Evolutionary conservation across 2,888 invertebrate species (phyloP), one percentile per base, ranked within the genome.

Genomic region (Lathronympha strigana): DNA sequence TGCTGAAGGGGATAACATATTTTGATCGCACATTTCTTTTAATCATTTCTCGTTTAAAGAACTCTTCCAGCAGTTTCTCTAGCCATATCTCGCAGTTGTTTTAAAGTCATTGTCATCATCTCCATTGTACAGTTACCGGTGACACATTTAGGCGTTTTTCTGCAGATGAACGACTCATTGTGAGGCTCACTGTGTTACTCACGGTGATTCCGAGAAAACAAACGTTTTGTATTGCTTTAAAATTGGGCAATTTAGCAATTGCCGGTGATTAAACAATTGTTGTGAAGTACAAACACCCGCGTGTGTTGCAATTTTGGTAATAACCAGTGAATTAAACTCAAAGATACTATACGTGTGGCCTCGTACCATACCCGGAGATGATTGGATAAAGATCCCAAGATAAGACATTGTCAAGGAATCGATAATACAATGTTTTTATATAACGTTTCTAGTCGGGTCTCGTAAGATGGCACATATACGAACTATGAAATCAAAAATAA

Each of bases 261-360:
- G 77, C 53, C 60, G 64, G 58, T 81, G 78, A 86, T 90, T 87
- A 88, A 81, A 83, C 81, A 88, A 88, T 78, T 78, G 75, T 74
- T 74, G 76, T 75, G 71, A 70, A 55, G 67, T 69, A 72, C 71
- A 67, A 68, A 73, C 73, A 73, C 73, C 64, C 61, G 71, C 71
- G 72, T 68, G 51, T 67, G 69, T 73, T 74, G 61, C 63, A 64
- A 66, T 63, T 67, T 66, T n/a, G 40, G 60, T 60, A 71, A 69
- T 57, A 49, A 69, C 68, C 53, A 70, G 69, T 71, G 70, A 69
- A 54, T 66, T 61, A 60, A 49, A 47, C 54, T 38, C 25, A 28
- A 31, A 43, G 45, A 57, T 43, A 28, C 45, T 1, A 13, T 45
- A 21, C n/a, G 17, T 45, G 17, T 31, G 13, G 23, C n/a, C 21